A percentile compares a stretch with the other conserved stretches of the same genome.
These are phyloP conservation scores for Yasuhikotakia modesta DNA, from an alignment of 2,797 vertebrate species.

Conservation along the genomic window DNA sequence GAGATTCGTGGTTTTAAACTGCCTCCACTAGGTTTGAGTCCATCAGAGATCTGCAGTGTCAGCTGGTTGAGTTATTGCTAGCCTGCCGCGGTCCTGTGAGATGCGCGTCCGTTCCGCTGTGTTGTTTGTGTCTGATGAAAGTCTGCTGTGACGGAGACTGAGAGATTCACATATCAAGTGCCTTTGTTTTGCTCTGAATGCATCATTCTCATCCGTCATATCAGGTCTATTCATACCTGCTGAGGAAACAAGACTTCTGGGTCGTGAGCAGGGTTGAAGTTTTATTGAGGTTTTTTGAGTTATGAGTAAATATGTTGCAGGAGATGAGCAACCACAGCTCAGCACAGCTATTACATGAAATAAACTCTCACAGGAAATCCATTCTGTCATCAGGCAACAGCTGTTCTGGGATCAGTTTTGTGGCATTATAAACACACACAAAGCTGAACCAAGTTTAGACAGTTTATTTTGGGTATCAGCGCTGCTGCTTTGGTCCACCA, in stretches of 20 bases:
- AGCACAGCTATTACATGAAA: neutral
- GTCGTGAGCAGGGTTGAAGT: neutral
- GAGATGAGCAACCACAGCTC: neutral
- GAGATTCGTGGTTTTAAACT: conserved; percentile 1
- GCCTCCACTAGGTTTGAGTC: conserved; percentile 10
- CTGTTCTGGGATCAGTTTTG: too few relatives aligned
- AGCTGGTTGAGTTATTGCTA: conserved; percentile 39
- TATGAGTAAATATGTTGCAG: neutral
- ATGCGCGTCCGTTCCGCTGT: neutral
- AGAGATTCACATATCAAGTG: conserved; percentile 20
- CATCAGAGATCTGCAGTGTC: conserved; percentile 40
- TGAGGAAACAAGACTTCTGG: neutral
- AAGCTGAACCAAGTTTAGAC: neutral
- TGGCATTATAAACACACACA: neutral
- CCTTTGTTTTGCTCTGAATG: neutral
- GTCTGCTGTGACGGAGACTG: conserved; percentile 6
- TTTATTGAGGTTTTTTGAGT: neutral
- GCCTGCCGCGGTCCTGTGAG: conserved; percentile 11
- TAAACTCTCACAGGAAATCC: neutral
- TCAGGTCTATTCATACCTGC: neutral
- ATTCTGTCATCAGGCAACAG: neutral
- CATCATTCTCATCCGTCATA: neutral
- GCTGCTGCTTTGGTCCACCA: too few relatives aligned
- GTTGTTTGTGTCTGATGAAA: conserved; percentile 36
- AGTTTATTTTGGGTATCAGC: too few relatives aligned